Evolutionary conservation across 2,888 invertebrate species (phyloP), one percentile per base, ranked within the genome.

Genomic region (Clivina fossor): DNA sequence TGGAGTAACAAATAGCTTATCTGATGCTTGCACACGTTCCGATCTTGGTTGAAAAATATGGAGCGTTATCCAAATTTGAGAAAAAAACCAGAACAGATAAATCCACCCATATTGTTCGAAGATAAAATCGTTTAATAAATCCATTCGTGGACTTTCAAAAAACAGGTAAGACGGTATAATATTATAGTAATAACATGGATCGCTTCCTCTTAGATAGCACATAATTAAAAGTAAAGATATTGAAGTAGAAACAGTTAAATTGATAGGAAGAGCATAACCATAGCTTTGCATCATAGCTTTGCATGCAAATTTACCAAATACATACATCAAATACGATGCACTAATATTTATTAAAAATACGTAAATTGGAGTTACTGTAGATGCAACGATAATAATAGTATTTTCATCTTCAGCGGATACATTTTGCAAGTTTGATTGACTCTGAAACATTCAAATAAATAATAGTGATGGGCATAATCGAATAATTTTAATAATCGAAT

Each of bases 1-100:
- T 0, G 97, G 96, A 13, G 87, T 81, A 0, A 97, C 90, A 69
- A 94, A 99, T 50, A 99, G 76, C 75, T 94, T 95, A 72, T 98
- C 98, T 0, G 97, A 95, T 30, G 94, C 86, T 0, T 97, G 97
- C 67, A 99, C 80, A 78, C 98, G 86, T 75, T 98, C 97, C 67
- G 93, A 93, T 76, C 95, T 94, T 3, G 98, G 98, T 2, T 91
- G 93, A 97, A 97, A 99, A 61, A 98, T 93, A 68, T 99, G 97
- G 57, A 96, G 78, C 0, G 95, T 91, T 50, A 97, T 90, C 94
- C 98, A 97, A 0, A 94, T 91, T 74, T 98, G 97, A 1, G 95
- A 95, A 2, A 96, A 72, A 49, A 96, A 74, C 93, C 97, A 94
- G 7, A 94, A 71, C 49, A 94, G 73, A 94, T 94, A 94, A 5